phyloP scores from a whole-genome alignment of 30 jellyfish, hydroid and myxozoan species.

The Rhopilema esculentum region DNA sequence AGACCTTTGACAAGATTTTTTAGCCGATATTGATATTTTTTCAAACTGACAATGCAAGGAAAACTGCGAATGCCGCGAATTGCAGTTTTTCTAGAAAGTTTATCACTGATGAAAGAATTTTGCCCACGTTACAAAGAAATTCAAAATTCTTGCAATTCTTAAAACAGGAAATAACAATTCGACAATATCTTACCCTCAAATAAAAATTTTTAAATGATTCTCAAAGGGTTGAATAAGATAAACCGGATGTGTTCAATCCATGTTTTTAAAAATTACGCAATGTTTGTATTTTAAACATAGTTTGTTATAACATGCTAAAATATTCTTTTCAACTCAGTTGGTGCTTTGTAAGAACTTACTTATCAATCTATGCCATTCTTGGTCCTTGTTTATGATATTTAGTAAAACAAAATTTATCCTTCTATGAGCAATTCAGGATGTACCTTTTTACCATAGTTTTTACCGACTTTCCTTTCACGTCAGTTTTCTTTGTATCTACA shows the following conservation, averaged over 20 bases:
- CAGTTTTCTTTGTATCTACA: no score
- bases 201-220: background rate
- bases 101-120: no score
- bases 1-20: no score
- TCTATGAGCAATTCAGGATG: no score
- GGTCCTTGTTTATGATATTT: background rate
- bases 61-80: no score
- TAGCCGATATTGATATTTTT: no score
- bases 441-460: no score
- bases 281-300: background rate
- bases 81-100: no score
- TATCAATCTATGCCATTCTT: background rate
- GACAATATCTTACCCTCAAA: background rate
- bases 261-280: no score
- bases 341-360: background rate
- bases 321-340: background rate
- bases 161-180: background rate
- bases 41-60: no score
- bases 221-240: background rate
- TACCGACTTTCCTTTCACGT: no score
- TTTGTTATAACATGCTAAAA: background rate
- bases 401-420: background rate
- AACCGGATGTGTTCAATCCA: background rate
- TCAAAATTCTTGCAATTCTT: background rate
- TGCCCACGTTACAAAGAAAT: background rate